Conservation (phyloP, 2,888 invertebrate species). For the Eueremaeus valkanovi region DNA sequence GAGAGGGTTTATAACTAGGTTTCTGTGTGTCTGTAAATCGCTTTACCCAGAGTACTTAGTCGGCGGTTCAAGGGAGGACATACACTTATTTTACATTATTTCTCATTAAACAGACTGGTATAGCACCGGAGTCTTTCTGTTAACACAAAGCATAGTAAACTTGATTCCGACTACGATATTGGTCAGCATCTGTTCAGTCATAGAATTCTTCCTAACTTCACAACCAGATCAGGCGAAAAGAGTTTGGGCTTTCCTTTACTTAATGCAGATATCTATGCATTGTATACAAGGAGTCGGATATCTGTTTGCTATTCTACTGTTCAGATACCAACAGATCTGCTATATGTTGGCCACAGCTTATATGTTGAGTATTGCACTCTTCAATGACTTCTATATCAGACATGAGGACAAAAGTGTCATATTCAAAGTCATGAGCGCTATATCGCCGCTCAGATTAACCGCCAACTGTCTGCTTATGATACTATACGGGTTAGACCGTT, state of each 20-base stretch:
- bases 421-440: not conserved
- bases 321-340: not conserved
- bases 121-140: not conserved
- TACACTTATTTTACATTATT: no score
- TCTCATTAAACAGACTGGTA: not conserved
- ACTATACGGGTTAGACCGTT: not conserved
- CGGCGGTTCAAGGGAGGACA: no score
- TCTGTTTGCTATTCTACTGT: not conserved
- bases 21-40: no score
- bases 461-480: not conserved
- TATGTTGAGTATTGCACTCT: no score
- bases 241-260: not conserved
- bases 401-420: not conserved
- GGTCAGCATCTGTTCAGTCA: not conserved
- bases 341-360: not conserved
- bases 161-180: not conserved
- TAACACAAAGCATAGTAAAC: not conserved
- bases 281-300: not conserved
- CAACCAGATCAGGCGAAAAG: not conserved
- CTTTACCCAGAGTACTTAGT: no score
- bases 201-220: not conserved
- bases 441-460: not conserved
- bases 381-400: no score
- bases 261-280: not conserved
- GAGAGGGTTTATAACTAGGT: no score